Conservation (phyloP, 2,113 vertebrate species). For the Paedocypris sp. region DNA sequence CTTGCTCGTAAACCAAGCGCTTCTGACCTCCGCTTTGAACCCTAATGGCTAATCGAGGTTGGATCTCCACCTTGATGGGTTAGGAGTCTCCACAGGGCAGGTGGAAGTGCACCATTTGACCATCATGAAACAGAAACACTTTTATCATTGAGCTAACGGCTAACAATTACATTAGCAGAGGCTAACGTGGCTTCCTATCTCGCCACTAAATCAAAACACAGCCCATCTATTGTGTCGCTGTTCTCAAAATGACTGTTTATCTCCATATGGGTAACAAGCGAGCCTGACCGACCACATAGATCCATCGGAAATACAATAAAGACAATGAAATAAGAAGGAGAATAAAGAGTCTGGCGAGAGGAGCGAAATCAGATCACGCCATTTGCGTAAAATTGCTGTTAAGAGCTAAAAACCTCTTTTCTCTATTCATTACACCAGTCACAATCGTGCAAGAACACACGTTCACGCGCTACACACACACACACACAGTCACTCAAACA, state of each 20-base stretch:
- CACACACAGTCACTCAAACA: slow-evolving; percentile 39
- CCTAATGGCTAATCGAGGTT: slow-evolving; percentile 64
- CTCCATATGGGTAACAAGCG: slow-evolving; percentile 56
- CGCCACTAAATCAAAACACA: slow-evolving; percentile 62
- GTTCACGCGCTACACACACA: slow-evolving; percentile 22
- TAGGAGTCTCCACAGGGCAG: slow-evolving; percentile 65
- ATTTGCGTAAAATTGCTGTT: not conserved
- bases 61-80: slow-evolving; percentile 69
- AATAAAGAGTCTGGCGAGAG: too few relatives aligned
- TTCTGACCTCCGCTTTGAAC: slow-evolving; percentile 54
- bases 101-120: slow-evolving; percentile 62
- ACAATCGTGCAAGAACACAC: slow-evolving; percentile 38
- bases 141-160: slow-evolving; percentile 66
- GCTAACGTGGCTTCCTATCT: slow-evolving; percentile 61
- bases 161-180: slow-evolving; percentile 69
- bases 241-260: slow-evolving; percentile 59
- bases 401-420: slow-evolving; percentile 20
- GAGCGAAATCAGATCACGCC: slow-evolving; percentile 4
- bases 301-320: slow-evolving; percentile 43
- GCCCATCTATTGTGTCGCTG: slow-evolving; percentile 63
- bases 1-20: slow-evolving; percentile 53
- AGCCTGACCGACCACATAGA: slow-evolving; percentile 46
- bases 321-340: slow-evolving; percentile 30
- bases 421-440: slow-evolving; percentile 34
- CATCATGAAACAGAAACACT: slow-evolving; percentile 64